Evolutionary conservation across 2,113 vertebrate genomes (phyloP).

Genomic region (Hemibates koningsi): DNA sequence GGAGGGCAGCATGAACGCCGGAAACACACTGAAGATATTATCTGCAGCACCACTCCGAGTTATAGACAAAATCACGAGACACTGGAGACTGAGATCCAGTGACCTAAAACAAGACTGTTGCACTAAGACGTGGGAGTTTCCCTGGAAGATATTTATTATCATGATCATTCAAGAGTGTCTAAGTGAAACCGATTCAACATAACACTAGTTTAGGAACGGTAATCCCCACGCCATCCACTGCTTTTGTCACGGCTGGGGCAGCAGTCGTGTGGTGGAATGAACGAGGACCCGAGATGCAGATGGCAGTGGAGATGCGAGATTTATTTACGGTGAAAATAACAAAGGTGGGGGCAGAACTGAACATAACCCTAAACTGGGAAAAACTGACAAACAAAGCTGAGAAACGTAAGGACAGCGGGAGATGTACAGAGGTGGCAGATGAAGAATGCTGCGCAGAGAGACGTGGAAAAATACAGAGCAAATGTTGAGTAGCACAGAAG

Average conservation of each 20-base stretch:
- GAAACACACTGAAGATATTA: background rate
- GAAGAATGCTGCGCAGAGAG: too few relatives aligned
- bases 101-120: background rate
- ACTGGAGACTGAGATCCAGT: background rate
- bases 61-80: background rate
- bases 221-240: conserved; percentile 76
- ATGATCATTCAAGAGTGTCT: conserved; percentile 73
- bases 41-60: background rate
- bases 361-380: too few relatives aligned
- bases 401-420: too few relatives aligned
- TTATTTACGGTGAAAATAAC: too few relatives aligned
- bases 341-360: too few relatives aligned
- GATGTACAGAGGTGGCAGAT: too few relatives aligned
- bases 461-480: too few relatives aligned
- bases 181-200: conserved; percentile 68
- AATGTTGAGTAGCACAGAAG: too few relatives aligned
- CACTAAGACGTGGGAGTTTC: conserved; percentile 8
- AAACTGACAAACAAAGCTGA: too few relatives aligned
- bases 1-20: background rate
- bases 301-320: too few relatives aligned
- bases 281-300: too few relatives aligned
- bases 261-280: too few relatives aligned
- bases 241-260: conserved; percentile 5
- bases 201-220: conserved; percentile 71
- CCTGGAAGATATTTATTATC: conserved; percentile 55